A percentile compares a stretch with the other conserved stretches of the same genome.
Evolutionary conservation across 2,113 vertebrate genomes (phyloP).

Genomic region (Pygoscelis antarcticus): DNA sequence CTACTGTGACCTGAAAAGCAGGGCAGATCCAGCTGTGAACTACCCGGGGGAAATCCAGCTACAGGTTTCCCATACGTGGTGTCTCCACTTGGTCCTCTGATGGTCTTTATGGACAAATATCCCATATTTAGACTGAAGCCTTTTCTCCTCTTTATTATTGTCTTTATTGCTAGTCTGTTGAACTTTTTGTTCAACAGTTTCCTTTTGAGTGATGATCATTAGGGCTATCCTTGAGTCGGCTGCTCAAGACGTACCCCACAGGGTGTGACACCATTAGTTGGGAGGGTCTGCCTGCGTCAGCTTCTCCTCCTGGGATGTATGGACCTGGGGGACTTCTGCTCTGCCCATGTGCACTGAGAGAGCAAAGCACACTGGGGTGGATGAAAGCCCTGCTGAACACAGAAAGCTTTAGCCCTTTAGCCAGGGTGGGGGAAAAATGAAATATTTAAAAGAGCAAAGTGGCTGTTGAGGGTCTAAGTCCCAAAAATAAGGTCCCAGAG

Average conservation of each 20-base stretch:
- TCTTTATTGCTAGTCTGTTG: neutral
- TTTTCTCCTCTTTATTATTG: neutral
- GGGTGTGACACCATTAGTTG: neutral
- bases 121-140: neutral
- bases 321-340: slow-evolving; percentile 73
- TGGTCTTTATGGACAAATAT: neutral
- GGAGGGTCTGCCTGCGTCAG: neutral
- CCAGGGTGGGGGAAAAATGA: neutral
- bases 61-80: neutral
- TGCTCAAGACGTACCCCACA: neutral
- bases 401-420: neutral
- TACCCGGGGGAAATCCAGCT: neutral
- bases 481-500: neutral
- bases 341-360: slow-evolving; percentile 65
- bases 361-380: neutral
- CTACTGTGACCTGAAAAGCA: neutral
- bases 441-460: neutral
- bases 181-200: neutral
- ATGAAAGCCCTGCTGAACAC: neutral
- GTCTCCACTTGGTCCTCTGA: neutral
- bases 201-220: neutral
- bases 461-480: neutral
- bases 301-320: neutral
- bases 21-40: neutral
- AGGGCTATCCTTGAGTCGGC: neutral